A percentile compares a stretch with the other conserved stretches of the same genome.
Conservation (phyloP, 2,113 vertebrate species). For the Todiramphus chloris region DNA sequence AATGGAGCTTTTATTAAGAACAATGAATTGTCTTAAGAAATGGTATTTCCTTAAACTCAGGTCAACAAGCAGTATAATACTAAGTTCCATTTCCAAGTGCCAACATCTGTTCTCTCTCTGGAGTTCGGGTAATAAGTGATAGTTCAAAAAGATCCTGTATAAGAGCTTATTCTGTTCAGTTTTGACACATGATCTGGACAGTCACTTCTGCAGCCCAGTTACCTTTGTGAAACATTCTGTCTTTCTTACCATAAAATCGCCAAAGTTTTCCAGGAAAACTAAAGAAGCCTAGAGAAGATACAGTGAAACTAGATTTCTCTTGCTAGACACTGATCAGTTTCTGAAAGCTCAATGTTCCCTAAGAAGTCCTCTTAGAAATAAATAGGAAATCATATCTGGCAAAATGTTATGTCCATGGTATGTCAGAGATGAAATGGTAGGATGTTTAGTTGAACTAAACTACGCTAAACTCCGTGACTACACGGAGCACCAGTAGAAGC, state of each 20-base stretch:
- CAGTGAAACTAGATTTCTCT: background rate
- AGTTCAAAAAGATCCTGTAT: background rate
- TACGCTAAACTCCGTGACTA: too few relatives aligned
- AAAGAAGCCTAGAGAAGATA: background rate
- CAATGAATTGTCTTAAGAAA: background rate
- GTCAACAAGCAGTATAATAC: background rate
- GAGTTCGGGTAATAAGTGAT: background rate
- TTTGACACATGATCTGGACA: background rate
- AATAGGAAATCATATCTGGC: background rate
- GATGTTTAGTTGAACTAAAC: background rate
- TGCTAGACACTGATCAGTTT: background rate
- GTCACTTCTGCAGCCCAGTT: background rate
- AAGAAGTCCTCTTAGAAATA: background rate
- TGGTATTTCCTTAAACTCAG: background rate
- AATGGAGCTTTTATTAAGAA: background rate
- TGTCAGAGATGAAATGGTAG: background rate
- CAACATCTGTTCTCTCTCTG: background rate
- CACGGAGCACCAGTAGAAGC: background rate
- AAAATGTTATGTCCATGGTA: background rate
- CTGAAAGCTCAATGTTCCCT: background rate
- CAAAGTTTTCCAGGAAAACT: background rate
- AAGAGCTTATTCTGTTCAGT: background rate
- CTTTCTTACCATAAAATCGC: background rate
- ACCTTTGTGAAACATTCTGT: background rate
- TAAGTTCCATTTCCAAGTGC: background rate